Evolutionary conservation across 1,140 invertebrate species (phyloP).

Genomic region (Philotrypesis tridentata): DNA sequence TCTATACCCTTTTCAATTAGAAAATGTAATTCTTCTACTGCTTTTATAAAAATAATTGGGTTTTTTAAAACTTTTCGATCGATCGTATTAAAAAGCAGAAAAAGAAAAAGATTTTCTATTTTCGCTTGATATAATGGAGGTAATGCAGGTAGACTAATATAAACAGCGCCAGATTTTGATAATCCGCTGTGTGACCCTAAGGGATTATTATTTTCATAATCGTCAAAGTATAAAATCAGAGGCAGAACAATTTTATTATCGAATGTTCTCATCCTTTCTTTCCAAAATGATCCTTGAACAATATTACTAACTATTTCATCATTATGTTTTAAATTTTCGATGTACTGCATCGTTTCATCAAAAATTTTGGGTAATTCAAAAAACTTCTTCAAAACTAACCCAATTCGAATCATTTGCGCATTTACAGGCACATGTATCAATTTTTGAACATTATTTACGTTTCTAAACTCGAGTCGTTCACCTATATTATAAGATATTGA

Average conservation of each 20-base stretch:
- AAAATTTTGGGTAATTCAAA: background rate
- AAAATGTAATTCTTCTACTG: slow-evolving; percentile 48
- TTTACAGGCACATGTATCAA: slow-evolving; percentile 4
- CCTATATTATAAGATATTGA: background rate
- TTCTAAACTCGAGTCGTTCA: background rate
- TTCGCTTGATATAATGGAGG: slow-evolving; percentile 48
- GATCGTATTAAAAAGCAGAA: slow-evolving; percentile 48
- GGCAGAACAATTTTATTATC: slow-evolving; percentile 24
- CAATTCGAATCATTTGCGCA: background rate
- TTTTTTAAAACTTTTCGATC: slow-evolving; percentile 42
- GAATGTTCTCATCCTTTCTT: slow-evolving; percentile 13
- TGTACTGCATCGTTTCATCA: background rate
- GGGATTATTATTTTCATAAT: slow-evolving; percentile 42
- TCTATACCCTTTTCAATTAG: slow-evolving; percentile 39
- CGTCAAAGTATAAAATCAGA: slow-evolving; percentile 9
- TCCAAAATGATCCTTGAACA: background rate
- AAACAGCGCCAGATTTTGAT: slow-evolving; percentile 51
- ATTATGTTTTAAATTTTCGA: background rate
- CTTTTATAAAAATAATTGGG: slow-evolving; percentile 45
- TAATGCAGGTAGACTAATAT: slow-evolving; percentile 46
- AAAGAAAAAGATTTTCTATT: slow-evolving; percentile 50
- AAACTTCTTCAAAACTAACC: background rate
- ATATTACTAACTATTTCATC: background rate
- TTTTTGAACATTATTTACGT: background rate
- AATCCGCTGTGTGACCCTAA: slow-evolving; percentile 48